phyloP scores from a whole-genome alignment of 2,797 vertebrate species.

The Gephyroberyx darwinii region DNA sequence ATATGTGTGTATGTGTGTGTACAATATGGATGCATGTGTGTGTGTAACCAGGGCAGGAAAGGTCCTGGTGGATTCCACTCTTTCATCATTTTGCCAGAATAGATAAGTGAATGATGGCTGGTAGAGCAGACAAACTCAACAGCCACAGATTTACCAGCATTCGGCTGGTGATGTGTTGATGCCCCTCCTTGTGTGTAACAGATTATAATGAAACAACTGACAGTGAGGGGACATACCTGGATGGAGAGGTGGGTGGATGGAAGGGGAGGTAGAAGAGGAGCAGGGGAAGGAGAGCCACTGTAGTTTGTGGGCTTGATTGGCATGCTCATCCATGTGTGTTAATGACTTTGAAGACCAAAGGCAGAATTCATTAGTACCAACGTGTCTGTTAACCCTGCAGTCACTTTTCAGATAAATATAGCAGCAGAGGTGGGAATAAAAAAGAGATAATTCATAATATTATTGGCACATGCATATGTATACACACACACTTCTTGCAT shows the following conservation, averaged over 20 bases:
- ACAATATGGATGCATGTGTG: conserved; percentile 14
- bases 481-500: conserved; percentile 6
- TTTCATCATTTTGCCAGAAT: conserved; percentile 56
- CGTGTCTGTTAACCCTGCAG: conserved; percentile 47
- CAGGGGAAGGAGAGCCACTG: conserved; percentile 4
- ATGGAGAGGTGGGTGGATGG: conserved; percentile 14
- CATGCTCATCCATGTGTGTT: conserved; percentile 40
- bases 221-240: conserved; percentile 38
- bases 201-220: conserved; percentile 9
- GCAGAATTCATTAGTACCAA: conserved; percentile 49
- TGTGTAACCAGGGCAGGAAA: conserved; percentile 9
- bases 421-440: conserved; percentile 18
- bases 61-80: conserved; percentile 55
- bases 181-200: neutral
- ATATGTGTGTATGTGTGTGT: conserved; percentile 22
- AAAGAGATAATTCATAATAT: conserved; percentile 31
- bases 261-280: conserved; percentile 1
- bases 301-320: conserved; percentile 41
- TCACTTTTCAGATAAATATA: conserved; percentile 40
- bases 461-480: conserved; percentile 20
- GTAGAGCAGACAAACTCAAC: conserved; percentile 47
- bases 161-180: neutral
- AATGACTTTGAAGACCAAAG: conserved; percentile 52
- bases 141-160: conserved; percentile 31
- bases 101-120: conserved; percentile 67